These are phyloP conservation scores for Molossus alvarezi DNA, from an alignment of 2,797 vertebrate species.

Conservation along the genomic window DNA sequence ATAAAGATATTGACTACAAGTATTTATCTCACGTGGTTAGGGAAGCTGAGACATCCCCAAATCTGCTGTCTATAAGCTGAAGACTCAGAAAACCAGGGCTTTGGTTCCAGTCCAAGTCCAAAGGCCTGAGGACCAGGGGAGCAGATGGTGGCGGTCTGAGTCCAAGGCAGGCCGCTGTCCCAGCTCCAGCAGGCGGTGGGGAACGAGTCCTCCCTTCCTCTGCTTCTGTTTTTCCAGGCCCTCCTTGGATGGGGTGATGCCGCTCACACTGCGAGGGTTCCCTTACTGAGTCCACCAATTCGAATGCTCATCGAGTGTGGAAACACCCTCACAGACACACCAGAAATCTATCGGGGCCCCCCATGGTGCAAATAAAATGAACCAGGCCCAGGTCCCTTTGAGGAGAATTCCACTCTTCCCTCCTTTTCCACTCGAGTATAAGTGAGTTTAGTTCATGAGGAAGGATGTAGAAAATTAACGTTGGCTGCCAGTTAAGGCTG, in stretches of 20 bases:
- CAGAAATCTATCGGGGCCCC: background rate
- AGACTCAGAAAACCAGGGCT: background rate
- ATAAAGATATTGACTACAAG: background rate
- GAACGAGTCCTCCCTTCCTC: background rate
- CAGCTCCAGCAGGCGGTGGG: background rate
- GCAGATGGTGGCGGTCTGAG: background rate
- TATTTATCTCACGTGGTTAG: background rate
- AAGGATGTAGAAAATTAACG: background rate
- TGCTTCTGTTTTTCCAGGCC: background rate
- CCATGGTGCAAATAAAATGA: background rate
- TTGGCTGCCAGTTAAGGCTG: background rate
- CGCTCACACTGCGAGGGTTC: background rate
- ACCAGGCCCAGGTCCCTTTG: background rate
- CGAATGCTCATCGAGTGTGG: background rate
- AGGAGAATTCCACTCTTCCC: background rate
- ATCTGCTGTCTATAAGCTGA: background rate
- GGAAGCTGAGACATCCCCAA: background rate
- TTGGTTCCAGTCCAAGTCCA: background rate
- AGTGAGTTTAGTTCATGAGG: background rate
- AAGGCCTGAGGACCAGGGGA: background rate
- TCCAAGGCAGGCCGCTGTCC: background rate
- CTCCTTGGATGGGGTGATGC: background rate
- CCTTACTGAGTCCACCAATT: background rate
- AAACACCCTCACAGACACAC: background rate
- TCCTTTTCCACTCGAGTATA: rapidly evolving